Evolutionary conservation across 1,140 invertebrate species (phyloP).

Genomic region (Drosophila orosa): DNA sequence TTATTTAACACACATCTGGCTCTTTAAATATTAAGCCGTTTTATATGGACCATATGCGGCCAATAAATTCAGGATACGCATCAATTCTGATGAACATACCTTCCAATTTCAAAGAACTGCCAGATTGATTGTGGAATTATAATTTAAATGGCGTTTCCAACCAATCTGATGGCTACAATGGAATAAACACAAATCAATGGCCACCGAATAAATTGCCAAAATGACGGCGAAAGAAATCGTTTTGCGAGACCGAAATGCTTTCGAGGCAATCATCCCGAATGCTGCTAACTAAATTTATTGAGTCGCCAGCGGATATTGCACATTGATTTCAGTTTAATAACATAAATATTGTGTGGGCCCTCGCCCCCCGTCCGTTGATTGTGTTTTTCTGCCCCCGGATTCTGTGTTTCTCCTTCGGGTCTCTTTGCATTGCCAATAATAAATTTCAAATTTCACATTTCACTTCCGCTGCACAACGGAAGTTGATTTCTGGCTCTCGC

Average conservation of each 20-base stretch:
- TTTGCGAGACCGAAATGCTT: constrained; percentile 19
- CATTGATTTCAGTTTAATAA: constrained; percentile 68
- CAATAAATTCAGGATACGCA: constrained; percentile 4
- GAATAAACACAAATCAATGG: constrained; percentile 29
- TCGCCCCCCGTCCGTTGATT: background rate
- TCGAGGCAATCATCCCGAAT: constrained; percentile 33
- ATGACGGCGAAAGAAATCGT: constrained; percentile 16
- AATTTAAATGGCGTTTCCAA: constrained; percentile 21
- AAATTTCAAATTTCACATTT: constrained; percentile 76
- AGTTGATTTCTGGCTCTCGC: constrained; percentile 55
- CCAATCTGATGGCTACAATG: constrained; percentile 26
- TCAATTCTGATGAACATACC: background rate
- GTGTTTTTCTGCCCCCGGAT: background rate
- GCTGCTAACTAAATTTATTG: constrained; percentile 58
- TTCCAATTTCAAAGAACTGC: constrained; percentile 7
- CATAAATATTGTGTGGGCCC: constrained; percentile 57
- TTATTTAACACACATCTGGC: background rate
- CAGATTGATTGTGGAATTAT: constrained; percentile 19
- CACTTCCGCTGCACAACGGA: constrained; percentile 68
- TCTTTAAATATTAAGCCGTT: background rate
- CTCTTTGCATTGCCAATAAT: constrained; percentile 61
- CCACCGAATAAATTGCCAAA: constrained; percentile 36
- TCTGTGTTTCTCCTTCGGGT: constrained; percentile 14
- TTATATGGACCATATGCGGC: background rate
- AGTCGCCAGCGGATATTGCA: constrained; percentile 61